A percentile compares a stretch with the other conserved stretches of the same genome.
Conservation (phyloP, 2,888 invertebrate species). For the Lymantria dispar region DNA sequence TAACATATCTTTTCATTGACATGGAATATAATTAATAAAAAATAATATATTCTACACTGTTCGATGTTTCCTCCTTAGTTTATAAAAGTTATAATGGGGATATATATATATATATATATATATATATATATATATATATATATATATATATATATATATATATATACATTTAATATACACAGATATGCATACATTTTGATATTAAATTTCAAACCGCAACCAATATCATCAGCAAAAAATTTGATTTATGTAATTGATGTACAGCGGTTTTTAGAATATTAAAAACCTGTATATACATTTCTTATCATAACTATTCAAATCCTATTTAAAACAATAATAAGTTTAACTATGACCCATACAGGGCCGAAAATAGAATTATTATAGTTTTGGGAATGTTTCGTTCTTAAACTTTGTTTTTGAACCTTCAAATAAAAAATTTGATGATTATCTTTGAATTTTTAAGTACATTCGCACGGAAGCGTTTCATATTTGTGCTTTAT, state of each 20-base stretch:
- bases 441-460: not conserved
- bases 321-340: slow-evolving; percentile 10
- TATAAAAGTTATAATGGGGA: slow-evolving; percentile 17
- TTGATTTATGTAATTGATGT: slow-evolving; percentile 43
- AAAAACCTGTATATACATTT: slow-evolving; percentile 35
- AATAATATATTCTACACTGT: too few species aligned
- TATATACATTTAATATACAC: not conserved
- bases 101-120: too few species aligned
- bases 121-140: too few species aligned
- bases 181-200: slow-evolving; percentile 19
- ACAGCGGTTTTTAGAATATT: slow-evolving; percentile 34
- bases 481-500: slow-evolving; percentile 19
- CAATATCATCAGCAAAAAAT: slow-evolving; percentile 38
- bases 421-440: not conserved
- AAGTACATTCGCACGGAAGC: slow-evolving; percentile 27
- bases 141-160: too few species aligned
- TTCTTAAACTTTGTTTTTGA: slow-evolving; percentile 4
- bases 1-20: too few species aligned
- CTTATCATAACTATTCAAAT: slow-evolving; percentile 26
- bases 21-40: too few species aligned
- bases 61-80: not conserved
- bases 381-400: slow-evolving; percentile 18
- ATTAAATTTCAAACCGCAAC: slow-evolving; percentile 39
- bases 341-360: not conserved
- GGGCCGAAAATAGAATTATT: not conserved